Base-by-base conservation (phyloP, 2,113 vertebrate species). In the Atrichornis clamosus region DNA sequence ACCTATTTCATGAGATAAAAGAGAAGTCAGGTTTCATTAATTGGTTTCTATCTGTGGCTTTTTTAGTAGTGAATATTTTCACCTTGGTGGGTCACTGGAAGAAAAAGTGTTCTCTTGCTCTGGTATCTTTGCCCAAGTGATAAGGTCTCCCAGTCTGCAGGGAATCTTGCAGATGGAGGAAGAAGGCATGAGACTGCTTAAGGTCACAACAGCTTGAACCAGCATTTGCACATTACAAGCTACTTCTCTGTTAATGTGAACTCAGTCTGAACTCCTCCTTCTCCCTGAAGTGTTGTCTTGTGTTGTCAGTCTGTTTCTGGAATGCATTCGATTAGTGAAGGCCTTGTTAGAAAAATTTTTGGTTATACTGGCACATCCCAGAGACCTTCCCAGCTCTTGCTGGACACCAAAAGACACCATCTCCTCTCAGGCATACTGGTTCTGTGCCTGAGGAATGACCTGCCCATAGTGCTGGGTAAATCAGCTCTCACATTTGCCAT, bases 281-380 rank as follows among this genome's bases (percentile, higher is more conserved):
- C 64, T 64, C 37, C 30, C 35, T 22, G 15, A n/a, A 50, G 7
- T 27, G 58, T 70, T 70, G 56, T 32, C 20, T 86, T 58, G 23
- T 33, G 26, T 41, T 84, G 22, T 53, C 41, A 69, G 27, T 39
- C 30, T 77, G 0, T 53, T 85, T 67, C 27, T 69, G 17, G 16
- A 53, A 69, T 21, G 17, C 0, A 1, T 37, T 46, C 60, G 26
- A 46, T 60, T 19, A 75, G 41, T n/a, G 67, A 88, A 68, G 24
- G 6, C n/a, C 19, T 30, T 59, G 26, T 41, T 67, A 20, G 2
- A 39, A 49, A 49, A 78, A 52, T 11, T 49, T 4, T 18, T 50
- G 42, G 8, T 21, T 56, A 16, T 62, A 5, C 4, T 15, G 37
- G 37, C 13, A 3, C 7, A 3, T 65, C 5, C 20, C 1, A 1